Conservation (phyloP, 2,888 invertebrate genomes). For the Synanthedon vespiformis region DNA sequence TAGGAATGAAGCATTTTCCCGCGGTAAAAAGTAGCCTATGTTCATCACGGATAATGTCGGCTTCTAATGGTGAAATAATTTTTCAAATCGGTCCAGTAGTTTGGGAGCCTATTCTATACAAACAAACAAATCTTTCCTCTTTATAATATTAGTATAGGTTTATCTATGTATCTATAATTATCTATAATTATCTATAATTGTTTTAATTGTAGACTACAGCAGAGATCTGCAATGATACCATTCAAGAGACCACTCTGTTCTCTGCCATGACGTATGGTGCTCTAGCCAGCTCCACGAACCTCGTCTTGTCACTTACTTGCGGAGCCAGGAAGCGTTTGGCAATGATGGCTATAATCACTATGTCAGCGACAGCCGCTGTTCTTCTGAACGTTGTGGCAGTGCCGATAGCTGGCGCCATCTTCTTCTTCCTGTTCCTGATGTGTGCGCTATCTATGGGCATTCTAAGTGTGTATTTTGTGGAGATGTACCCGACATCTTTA, state of each 20-base stretch:
- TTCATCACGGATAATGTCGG: no score
- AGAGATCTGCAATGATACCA: slow-evolving; percentile 48
- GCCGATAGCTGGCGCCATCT: slow-evolving; percentile 52
- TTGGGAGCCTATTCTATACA: no score
- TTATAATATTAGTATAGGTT: no score
- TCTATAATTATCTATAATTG: background rate
- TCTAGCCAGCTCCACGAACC: slow-evolving; percentile 43
- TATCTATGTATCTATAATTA: background rate
- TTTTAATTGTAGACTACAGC: slow-evolving; percentile 19
- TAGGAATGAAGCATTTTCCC: no score
- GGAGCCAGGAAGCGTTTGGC: slow-evolving; percentile 49
- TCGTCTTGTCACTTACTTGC: slow-evolving; percentile 53
- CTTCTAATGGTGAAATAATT: no score
- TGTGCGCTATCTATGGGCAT: slow-evolving; percentile 59
- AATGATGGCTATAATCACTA: slow-evolving; percentile 42
- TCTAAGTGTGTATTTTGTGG: slow-evolving; percentile 59
- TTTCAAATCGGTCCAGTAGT: no score
- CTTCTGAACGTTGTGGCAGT: slow-evolving; percentile 41
- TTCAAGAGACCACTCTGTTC: slow-evolving; percentile 52
- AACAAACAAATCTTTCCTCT: no score
- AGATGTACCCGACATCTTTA: slow-evolving; percentile 57
- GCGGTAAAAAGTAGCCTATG: no score
- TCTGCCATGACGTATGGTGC: slow-evolving; percentile 60
- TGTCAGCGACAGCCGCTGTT: slow-evolving; percentile 37
- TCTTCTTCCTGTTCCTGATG: slow-evolving; percentile 58